These are phyloP conservation scores for Alentia gelatinosa DNA, from an alignment of 2,888 invertebrate species.

Conservation along the genomic window DNA sequence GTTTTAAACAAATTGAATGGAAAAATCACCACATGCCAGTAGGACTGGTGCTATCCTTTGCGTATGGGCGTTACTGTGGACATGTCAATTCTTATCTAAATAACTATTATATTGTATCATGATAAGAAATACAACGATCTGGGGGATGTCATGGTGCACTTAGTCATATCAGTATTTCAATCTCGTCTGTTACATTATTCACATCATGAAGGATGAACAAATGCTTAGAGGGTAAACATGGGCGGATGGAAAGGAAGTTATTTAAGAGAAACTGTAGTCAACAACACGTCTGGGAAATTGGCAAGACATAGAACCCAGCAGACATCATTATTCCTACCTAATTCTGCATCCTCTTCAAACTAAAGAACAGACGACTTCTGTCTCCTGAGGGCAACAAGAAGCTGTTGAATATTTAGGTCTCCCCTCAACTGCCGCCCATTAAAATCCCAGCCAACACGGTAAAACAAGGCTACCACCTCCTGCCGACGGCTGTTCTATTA, in stretches of 20 bases:
- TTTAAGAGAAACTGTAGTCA: not conserved
- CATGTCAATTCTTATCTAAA: too few species aligned
- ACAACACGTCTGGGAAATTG: slow-evolving; percentile 1
- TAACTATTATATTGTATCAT: too few species aligned
- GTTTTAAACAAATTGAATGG: not conserved
- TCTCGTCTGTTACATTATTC: too few species aligned
- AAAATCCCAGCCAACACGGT: not conserved
- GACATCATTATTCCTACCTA: not conserved
- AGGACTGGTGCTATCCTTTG: too few species aligned
- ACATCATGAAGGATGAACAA: too few species aligned
- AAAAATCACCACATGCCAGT: not conserved
- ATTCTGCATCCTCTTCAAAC: not conserved
- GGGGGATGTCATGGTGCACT: too few species aligned
- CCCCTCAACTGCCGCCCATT: not conserved
- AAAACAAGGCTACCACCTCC: not conserved
- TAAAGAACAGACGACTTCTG: not conserved
- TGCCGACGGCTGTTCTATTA: not conserved
- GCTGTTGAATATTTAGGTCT: slow-evolving; percentile 1
- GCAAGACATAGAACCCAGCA: not conserved
- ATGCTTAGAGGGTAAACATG: too few species aligned
- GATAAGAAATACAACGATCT: too few species aligned
- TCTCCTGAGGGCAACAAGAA: not conserved
- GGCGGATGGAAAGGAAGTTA: not conserved
- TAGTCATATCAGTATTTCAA: too few species aligned
- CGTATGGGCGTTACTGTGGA: too few species aligned